These are phyloP conservation scores for Muntiacus reevesi DNA, from an alignment of 2,113 vertebrate species.

Conservation along the genomic window DNA sequence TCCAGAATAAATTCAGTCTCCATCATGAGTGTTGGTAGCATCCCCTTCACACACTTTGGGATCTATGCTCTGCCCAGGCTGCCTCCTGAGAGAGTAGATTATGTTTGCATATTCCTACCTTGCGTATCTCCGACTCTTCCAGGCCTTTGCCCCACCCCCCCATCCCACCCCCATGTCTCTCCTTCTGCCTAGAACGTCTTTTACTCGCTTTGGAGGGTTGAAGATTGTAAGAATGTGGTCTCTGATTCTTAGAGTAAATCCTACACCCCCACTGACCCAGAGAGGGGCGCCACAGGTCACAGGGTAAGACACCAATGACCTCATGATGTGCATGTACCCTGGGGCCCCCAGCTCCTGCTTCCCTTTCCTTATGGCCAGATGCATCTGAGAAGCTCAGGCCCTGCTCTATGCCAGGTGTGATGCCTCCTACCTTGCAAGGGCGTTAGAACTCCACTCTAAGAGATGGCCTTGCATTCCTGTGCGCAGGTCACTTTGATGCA, in stretches of 20 bases:
- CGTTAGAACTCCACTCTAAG: background rate
- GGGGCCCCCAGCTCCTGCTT: background rate
- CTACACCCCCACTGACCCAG: background rate
- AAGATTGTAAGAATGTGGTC: background rate
- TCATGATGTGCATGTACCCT: background rate
- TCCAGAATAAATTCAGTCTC: background rate
- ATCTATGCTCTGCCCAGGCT: background rate
- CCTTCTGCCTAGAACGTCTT: background rate
- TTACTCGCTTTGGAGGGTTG: background rate
- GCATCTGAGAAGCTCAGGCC: background rate
- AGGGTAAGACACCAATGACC: background rate
- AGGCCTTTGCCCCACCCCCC: background rate
- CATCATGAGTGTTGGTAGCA: background rate
- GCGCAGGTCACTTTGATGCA: too few relatives aligned
- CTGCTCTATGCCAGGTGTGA: background rate
- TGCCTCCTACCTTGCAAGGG: background rate
- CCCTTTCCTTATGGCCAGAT: background rate
- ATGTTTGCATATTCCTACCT: background rate
- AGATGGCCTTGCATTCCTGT: background rate
- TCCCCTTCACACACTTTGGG: background rate
- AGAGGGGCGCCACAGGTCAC: background rate
- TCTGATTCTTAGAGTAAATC: background rate
- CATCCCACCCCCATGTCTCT: background rate
- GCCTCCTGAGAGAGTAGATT: background rate
- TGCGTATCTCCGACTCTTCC: background rate